Conservation (phyloP, 2,888 invertebrate species). For the Fabriciana adippe region DNA sequence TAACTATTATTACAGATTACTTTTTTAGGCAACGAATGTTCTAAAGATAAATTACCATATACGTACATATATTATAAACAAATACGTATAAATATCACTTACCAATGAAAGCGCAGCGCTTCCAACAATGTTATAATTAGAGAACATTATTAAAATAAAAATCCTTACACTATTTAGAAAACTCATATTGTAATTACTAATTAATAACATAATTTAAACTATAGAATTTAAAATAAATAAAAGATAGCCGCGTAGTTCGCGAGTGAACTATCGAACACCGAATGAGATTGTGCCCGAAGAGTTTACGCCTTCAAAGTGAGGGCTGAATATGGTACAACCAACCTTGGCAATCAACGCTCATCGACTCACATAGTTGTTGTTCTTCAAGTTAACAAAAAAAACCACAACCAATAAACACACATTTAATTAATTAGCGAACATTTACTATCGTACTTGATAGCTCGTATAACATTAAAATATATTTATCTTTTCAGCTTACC, state of each 20-base stretch:
- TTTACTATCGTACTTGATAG: not conserved
- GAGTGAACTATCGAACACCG: conserved; percentile 29
- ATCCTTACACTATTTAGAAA: conserved; percentile 43
- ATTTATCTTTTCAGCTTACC: too few species aligned
- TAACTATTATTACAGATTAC: too few species aligned
- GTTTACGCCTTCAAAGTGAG: conserved; percentile 36
- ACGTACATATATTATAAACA: not conserved
- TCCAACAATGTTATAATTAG: conserved; percentile 57
- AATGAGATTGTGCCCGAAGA: conserved; percentile 37
- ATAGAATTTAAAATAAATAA: conserved; percentile 14
- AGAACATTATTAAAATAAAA: conserved; percentile 56
- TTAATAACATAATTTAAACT: not conserved
- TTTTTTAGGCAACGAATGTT: too few species aligned
- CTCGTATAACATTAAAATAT: too few species aligned
- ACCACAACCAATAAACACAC: conserved; percentile 15
- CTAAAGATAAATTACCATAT: too few species aligned
- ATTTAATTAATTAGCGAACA: conserved; percentile 24
- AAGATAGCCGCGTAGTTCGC: conserved; percentile 22
- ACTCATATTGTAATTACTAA: conserved; percentile 13
- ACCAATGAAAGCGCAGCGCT: conserved; percentile 60
- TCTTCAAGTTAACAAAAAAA: conserved; percentile 26
- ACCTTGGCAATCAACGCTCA: conserved; percentile 70
- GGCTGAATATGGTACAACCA: conserved; percentile 54
- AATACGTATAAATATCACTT: conserved; percentile 42
- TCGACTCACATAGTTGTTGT: conserved; percentile 56